Base-by-base conservation (phyloP, 2,113 vertebrate genomes). In the Hystrix cristata region DNA sequence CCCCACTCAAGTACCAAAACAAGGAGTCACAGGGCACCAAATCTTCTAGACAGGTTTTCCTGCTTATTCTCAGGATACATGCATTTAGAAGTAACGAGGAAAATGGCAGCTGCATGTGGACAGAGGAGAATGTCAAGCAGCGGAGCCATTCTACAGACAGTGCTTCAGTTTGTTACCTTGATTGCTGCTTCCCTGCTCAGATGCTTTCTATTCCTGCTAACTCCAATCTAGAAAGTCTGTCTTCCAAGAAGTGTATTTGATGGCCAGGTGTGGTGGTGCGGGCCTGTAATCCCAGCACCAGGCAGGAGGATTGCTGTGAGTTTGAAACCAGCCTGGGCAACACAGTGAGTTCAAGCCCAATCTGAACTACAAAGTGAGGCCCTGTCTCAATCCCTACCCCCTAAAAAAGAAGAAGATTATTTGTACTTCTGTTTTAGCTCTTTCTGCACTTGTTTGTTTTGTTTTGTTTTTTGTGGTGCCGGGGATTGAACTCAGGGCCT, bases 21-120 rank as follows among this genome's bases (percentile, higher is more conserved):
- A 94, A 86, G 29, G 57, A 90, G 8, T 21, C 46, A 87, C 87
- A 29, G 29, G 13, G 18, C 9, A 96, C 69, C 46, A 90, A 69
- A 62, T 94, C 29, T 86, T 9, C n/a, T n/a, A 84, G 34, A 21
- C 3, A 93, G 12, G 11, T 86, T 90, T 31, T 86, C 72, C 46
- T 5, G 15, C 64, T 90, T 87, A 94, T 96, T 94, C 65, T 90
- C n/a, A 48, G 21, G 31, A 64, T 65, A n/a, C 72, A 72, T 23
- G 8, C 25, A 23, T 25, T 90, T 79, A 86, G 62, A 85, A 79
- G n/a, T 90, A 62, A 46, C 62, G n/a, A 19, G 64, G 62, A 53
- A 55, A 9, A 46, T 71, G 38, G n/a, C 18, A 34, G 23, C 29
- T 72, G 8, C 23, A 48, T 48, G 6, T 80, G 64, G 55, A 79